Conservation (phyloP, 2,113 vertebrate genomes). For the Pachyramphus minor region DNA sequence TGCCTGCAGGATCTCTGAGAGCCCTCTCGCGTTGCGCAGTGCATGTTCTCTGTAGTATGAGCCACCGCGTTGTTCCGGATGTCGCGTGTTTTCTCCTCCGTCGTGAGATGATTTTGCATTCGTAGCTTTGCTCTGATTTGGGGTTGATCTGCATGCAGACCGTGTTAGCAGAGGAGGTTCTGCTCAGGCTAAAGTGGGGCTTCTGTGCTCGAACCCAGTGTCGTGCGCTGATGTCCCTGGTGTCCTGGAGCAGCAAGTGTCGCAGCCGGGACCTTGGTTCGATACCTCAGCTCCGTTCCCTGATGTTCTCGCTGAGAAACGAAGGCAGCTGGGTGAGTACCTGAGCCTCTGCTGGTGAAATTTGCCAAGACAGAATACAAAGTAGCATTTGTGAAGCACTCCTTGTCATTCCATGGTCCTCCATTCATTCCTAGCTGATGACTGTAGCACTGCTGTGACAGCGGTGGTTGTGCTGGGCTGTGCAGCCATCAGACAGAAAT, state of each 20-base stretch:
- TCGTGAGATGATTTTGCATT: conserved; percentile 34
- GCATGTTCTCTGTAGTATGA: conserved; percentile 48
- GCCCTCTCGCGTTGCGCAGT: neutral
- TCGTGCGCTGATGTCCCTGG: conserved; percentile 64
- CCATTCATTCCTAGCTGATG: conserved; percentile 2
- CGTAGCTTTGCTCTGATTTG: conserved; percentile 36
- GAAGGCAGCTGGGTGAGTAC: conserved; percentile 63
- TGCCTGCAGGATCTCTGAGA: conserved; percentile 12
- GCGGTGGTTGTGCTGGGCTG: neutral
- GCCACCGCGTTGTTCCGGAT: neutral
- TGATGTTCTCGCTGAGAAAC: conserved; percentile 64
- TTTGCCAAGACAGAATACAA: conserved; percentile 3
- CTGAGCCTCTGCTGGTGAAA: conserved; percentile 40
- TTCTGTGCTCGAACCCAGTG: conserved; percentile 63
- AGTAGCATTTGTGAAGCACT: conserved; percentile 14
- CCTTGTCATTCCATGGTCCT: conserved; percentile 25
- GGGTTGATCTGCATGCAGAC: conserved; percentile 59
- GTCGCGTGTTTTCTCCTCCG: conserved; percentile 3
- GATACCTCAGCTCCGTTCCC: conserved; percentile 66
- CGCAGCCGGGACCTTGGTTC: conserved; percentile 48
- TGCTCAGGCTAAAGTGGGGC: conserved; percentile 66
- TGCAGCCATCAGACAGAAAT: neutral
- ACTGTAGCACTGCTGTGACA: neutral
- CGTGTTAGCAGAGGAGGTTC: conserved; percentile 52
- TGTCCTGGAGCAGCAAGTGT: conserved; percentile 67